Conservation (phyloP, 2,888 invertebrate species). For the Stratiomys singularior region DNA sequence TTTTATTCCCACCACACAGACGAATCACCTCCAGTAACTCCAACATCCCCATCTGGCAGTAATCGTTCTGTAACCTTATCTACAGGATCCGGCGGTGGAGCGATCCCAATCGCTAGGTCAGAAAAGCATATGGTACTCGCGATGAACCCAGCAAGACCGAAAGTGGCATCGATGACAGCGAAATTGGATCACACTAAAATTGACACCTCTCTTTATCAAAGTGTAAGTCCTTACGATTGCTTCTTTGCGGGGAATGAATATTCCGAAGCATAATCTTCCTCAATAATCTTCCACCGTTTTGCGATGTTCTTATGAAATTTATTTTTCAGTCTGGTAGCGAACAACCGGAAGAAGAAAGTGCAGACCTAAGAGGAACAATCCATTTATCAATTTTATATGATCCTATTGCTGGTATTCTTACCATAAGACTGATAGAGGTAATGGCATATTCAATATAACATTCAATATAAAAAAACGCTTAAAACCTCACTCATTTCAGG, state of each 20-base stretch:
- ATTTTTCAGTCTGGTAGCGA: slow-evolving; percentile 48
- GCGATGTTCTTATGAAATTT: no score
- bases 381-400: slow-evolving; percentile 73
- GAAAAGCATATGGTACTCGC: slow-evolving; percentile 70
- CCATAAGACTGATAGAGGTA: slow-evolving; percentile 73
- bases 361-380: slow-evolving; percentile 71
- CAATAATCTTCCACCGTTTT: no score
- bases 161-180: slow-evolving; percentile 71
- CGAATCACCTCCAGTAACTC: slow-evolving; percentile 66
- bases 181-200: slow-evolving; percentile 74
- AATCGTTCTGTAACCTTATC: slow-evolving; percentile 64
- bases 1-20: slow-evolving; percentile 54
- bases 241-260: no score
- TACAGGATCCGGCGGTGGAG: slow-evolving; percentile 58
- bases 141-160: slow-evolving; percentile 66
- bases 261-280: no score
- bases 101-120: slow-evolving; percentile 65
- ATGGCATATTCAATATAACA: slow-evolving; percentile 48
- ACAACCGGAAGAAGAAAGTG: slow-evolving; percentile 58
- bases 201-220: slow-evolving; percentile 70
- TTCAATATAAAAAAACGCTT: slow-evolving; percentile 12
- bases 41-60: slow-evolving; percentile 66
- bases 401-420: slow-evolving; percentile 71
- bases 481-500: no score
- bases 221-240: slow-evolving; percentile 59